Conservation (phyloP, 1,140 invertebrate species). For the Neodiprion lecontei region DNA sequence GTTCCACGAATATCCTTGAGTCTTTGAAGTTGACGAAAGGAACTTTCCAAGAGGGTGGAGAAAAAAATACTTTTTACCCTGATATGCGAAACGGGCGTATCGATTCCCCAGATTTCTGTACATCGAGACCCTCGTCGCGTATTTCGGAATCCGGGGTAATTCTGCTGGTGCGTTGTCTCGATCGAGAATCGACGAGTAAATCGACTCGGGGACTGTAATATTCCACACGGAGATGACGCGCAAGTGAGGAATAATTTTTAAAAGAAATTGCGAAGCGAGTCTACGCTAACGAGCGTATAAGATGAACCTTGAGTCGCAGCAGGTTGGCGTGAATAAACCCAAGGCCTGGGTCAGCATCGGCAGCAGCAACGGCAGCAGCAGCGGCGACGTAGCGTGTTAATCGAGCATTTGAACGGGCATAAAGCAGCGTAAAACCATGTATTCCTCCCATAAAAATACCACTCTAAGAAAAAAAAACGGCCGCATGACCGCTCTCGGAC, state of each 20-base stretch:
- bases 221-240: no score
- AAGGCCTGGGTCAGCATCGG: neutral
- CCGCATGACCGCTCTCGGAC: neutral
- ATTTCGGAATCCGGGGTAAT: no score
- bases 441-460: neutral
- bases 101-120: neutral
- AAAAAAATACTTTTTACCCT: neutral
- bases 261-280: no score
- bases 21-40: slow-evolving; percentile 35
- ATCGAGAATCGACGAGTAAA: no score
- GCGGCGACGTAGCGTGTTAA: neutral
- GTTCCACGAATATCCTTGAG: neutral
- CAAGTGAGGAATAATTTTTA: no score
- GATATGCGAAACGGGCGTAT: neutral
- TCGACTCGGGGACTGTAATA: no score
- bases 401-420: neutral
- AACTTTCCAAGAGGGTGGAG: slow-evolving; percentile 26
- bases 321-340: neutral
- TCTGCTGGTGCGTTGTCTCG: no score
- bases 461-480: neutral
- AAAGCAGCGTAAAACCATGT: neutral
- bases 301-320: no score
- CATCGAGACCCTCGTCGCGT: no score
- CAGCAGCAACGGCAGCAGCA: no score
- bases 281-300: no score